These are phyloP conservation scores for Neodiprion pinetum DNA, from an alignment of 1,140 invertebrate genomes.

Conservation along the genomic window DNA sequence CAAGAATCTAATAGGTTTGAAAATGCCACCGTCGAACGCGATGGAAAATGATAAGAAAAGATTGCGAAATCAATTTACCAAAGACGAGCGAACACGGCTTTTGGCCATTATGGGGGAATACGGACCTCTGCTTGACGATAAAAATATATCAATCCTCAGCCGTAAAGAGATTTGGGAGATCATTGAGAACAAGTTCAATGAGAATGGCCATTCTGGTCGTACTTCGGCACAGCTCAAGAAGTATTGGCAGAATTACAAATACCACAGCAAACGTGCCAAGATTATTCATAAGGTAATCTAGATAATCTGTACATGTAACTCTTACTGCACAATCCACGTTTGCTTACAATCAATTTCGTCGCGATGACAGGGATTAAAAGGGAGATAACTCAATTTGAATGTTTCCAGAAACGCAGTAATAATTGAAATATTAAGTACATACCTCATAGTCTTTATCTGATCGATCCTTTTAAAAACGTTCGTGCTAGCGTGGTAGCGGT, in stretches of 20 bases:
- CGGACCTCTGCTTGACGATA: conserved; percentile 32
- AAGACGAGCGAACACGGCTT: conserved; percentile 34
- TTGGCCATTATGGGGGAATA: conserved; percentile 34
- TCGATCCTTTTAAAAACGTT: too few species aligned
- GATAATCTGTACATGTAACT: too few species aligned
- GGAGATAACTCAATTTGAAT: too few species aligned
- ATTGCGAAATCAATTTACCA: conserved; percentile 34
- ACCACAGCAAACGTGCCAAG: conserved; percentile 33
- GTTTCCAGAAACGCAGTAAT: too few species aligned
- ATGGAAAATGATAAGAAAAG: conserved; percentile 18
- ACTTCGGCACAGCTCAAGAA: conserved; percentile 40
- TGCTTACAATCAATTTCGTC: not conserved
- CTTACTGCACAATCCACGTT: not conserved
- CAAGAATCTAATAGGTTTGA: not conserved
- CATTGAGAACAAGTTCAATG: conserved; percentile 38
- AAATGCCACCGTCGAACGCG: conserved; percentile 9
- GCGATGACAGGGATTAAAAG: too few species aligned
- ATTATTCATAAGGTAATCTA: conserved; percentile 1
- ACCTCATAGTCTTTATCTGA: too few species aligned
- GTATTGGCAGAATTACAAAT: conserved; percentile 43
- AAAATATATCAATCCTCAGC: conserved; percentile 32
- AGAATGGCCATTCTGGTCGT: conserved; percentile 29
- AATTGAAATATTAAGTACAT: too few species aligned
- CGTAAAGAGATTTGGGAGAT: conserved; percentile 37
- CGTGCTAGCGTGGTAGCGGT: too few species aligned